Base-by-base conservation (phyloP, 1,140 invertebrate species). In the Drosophila paulistorum region DNA sequence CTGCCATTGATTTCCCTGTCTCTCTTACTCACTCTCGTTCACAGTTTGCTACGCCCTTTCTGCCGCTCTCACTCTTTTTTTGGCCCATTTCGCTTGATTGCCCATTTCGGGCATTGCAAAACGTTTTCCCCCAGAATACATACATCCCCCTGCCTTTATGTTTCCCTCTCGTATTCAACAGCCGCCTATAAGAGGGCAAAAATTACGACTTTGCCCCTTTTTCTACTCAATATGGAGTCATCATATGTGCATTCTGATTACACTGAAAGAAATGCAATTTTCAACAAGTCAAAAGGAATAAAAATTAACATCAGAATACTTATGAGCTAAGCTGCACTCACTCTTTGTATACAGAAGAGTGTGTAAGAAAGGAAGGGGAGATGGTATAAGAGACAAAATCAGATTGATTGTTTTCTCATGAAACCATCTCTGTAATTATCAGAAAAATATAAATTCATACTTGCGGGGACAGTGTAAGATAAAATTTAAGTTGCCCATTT, bases 11-110 rank as follows among this genome's bases (percentile, higher is more conserved):
- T 82, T 83, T 71, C 68, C 68, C 48, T 41, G 30, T n/a, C 66
- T 3, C 41, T 37, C 3, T 17, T n/a, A 13, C 37, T 35, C 63
- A 57, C 51, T n/a, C 54, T 58, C 11, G 11, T 26, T 26, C 30
- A 30, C 30, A 30, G 30, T 30, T 30, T 30, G 6, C 30, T 30
- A 30, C 3, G 61, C n/a, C 17, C 48, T 79, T 68, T 86, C 79
- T 86, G 69, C 68, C 60, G 81, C 51, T 10, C 39, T 13, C 37
- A 41, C 48, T 65, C 51, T 42, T 37, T 58, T 30, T 42, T 39
- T 13, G 66, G n/a, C 26, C 48, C 83, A 71, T 86, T 82, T 86
- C 76, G 79, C 66, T 87, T 86, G 83, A 86, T 86, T 86, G 83
- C 82, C 76, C 83, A 87, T 82, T 86, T 86, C 72, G 79, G 76